A percentile compares a stretch with the other conserved stretches of the same genome.
These are phyloP conservation scores for Andrena marginata DNA, from an alignment of 2,888 invertebrate genomes.

Conservation along the genomic window DNA sequence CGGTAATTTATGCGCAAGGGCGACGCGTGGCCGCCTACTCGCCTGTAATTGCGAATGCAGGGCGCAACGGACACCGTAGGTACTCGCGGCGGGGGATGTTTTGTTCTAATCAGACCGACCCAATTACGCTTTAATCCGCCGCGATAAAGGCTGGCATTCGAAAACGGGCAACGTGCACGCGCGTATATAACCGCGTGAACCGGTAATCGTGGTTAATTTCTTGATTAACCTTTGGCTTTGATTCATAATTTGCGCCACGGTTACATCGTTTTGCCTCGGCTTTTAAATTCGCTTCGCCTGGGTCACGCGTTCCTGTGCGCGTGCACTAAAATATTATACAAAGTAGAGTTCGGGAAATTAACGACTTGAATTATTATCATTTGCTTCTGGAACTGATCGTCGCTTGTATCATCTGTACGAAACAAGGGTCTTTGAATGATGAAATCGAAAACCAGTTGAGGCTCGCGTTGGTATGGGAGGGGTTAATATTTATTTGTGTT, in stretches of 20 bases:
- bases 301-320: not conserved
- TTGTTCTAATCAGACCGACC: conserved; percentile 50
- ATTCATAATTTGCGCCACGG: conserved; percentile 8
- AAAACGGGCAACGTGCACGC: conserved; percentile 13
- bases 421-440: too few species aligned
- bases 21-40: not conserved
- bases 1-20: not conserved
- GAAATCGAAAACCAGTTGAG: too few species aligned
- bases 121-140: conserved; percentile 42
- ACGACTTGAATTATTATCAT: too few species aligned
- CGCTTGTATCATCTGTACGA: too few species aligned
- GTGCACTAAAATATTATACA: not conserved
- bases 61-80: not conserved
- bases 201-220: conserved; percentile 41
- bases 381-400: too few species aligned
- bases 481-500: too few species aligned
- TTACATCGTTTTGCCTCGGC: not conserved
- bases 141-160: conserved; percentile 31
- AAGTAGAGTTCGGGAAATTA: too few species aligned
- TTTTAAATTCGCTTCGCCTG: not conserved
- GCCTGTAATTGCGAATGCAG: conserved; percentile 36
- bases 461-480: too few species aligned
- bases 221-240: conserved; percentile 18
- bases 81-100: conserved; percentile 30
- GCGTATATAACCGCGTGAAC: conserved; percentile 24